Evolutionary conservation across 2,888 invertebrate species (phyloP).

Genomic region (Girardia tigrina): DNA sequence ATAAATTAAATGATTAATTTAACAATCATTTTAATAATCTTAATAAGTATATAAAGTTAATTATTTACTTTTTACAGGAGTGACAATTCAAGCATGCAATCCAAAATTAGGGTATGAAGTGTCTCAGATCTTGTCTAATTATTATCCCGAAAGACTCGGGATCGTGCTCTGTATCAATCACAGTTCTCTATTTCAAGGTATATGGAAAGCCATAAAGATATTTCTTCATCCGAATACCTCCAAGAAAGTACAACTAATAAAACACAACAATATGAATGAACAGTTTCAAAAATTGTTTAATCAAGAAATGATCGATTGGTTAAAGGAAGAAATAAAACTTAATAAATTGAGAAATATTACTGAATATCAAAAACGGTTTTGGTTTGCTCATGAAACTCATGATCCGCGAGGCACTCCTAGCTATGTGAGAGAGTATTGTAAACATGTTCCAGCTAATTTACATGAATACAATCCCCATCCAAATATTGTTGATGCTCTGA

Average conservation of each 20-base stretch:
- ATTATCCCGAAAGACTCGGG: conserved; percentile 48
- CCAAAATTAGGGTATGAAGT: conserved; percentile 45
- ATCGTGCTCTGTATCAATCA: conserved; percentile 45
- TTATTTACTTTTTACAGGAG: conserved; percentile 42
- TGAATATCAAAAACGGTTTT: conserved; percentile 42
- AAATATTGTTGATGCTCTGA: conserved; percentile 42
- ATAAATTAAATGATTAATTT: too few species aligned
- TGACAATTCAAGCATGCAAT: conserved; percentile 45
- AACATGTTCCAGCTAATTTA: conserved; percentile 29
- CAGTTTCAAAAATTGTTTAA: conserved; percentile 43
- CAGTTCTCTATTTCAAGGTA: conserved; percentile 45
- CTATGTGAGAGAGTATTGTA: conserved; percentile 42
- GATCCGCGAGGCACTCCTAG: conserved; percentile 45
- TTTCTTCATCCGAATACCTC: conserved; percentile 44
- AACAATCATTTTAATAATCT: too few species aligned
- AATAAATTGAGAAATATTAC: conserved; percentile 43
- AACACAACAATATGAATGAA: conserved; percentile 42
- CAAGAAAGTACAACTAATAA: conserved; percentile 42
- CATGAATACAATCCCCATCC: conserved; percentile 43
- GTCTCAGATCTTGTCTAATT: conserved; percentile 43
- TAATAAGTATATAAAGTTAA: too few species aligned
- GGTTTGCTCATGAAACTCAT: conserved; percentile 42
- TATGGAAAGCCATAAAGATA: conserved; percentile 46
- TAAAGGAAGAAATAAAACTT: conserved; percentile 43
- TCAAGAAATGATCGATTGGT: conserved; percentile 43